These are phyloP conservation scores for Trichomalopsis sarcophagae DNA, from an alignment of 1,140 invertebrate genomes.

Conservation along the genomic window DNA sequence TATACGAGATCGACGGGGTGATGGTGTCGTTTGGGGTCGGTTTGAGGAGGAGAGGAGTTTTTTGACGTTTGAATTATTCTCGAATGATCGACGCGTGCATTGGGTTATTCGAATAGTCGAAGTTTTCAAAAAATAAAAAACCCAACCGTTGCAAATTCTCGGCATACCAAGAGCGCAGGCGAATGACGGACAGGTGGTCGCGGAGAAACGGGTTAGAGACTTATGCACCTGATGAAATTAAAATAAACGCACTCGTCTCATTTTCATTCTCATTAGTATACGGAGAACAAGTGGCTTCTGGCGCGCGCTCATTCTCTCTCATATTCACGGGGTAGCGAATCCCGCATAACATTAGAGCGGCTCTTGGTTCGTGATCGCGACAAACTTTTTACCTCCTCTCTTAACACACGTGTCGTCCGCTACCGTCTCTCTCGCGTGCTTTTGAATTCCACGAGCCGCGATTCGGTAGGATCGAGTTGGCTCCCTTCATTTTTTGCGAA, in stretches of 20 bases:
- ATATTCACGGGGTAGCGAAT: conserved; percentile 65
- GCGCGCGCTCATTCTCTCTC: conserved; percentile 49
- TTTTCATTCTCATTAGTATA: conserved; percentile 74
- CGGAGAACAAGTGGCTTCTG: conserved; percentile 67
- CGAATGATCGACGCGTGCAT: too few species aligned
- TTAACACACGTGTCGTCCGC: not conserved
- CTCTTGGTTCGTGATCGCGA: conserved; percentile 45
- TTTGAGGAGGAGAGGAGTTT: too few species aligned
- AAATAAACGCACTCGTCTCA: conserved; percentile 72
- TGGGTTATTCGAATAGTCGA: too few species aligned
- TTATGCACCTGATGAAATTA: conserved; percentile 72
- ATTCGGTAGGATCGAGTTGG: not conserved
- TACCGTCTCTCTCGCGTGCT: not conserved
- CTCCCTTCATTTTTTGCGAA: conserved; percentile 15
- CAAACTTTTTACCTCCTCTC: not conserved
- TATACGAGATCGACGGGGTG: too few species aligned
- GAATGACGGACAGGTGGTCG: conserved; percentile 52
- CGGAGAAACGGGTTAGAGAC: conserved; percentile 45
- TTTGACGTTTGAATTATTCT: too few species aligned
- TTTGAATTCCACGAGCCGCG: conserved; percentile 5
- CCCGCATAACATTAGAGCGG: conserved; percentile 71
- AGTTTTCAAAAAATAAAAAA: too few species aligned
- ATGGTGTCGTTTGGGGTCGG: too few species aligned
- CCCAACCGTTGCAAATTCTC: not conserved
- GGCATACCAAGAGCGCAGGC: not conserved